Conservation (phyloP, 2,797 vertebrate genomes). For the Spinus pinus region DNA sequence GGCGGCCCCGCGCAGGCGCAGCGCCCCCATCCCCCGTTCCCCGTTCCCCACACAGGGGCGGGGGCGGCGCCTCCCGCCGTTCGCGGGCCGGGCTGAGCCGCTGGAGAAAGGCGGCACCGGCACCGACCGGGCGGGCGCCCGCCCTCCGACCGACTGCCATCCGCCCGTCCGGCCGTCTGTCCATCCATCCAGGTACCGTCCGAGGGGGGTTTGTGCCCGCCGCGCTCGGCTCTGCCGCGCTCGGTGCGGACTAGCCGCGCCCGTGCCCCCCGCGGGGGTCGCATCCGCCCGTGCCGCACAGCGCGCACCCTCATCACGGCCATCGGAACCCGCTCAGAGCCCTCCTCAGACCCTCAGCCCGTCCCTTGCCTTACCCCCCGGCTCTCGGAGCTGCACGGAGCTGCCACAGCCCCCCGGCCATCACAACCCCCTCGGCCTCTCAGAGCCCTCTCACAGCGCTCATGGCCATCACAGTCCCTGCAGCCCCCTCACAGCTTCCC, state of each 20-base stretch:
- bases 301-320: background rate
- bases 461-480: background rate
- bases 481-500: background rate
- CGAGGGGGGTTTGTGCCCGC: background rate
- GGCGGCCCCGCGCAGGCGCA: background rate
- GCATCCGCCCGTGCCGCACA: background rate
- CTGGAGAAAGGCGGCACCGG: background rate
- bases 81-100: background rate
- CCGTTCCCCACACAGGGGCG: background rate
- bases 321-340: background rate
- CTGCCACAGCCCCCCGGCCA: background rate
- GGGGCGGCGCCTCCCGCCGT: background rate
- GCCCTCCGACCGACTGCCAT: background rate
- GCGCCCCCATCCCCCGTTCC: background rate
- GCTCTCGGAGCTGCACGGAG: background rate
- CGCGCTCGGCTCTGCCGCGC: background rate
- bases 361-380: background rate
- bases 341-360: background rate
- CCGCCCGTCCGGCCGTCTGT: too few species aligned
- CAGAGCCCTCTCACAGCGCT: background rate
- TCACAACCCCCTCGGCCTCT: background rate
- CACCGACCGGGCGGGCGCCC: background rate
- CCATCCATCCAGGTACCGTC: background rate
- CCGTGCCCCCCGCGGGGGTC: background rate
- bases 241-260: background rate